These are phyloP conservation scores for zebrafish (Danio rerio) DNA, from an alignment of 2,113 vertebrate genomes.

Conservation along the genomic window GRCz12tu NC_133196.1:29373501-29374000, in stretches of 20 bases:
- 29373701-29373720: neutral
- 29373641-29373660: neutral
- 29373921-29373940: slow-evolving; percentile 32
- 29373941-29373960: slow-evolving; percentile 10
- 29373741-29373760: slow-evolving; percentile 8
- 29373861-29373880: slow-evolving; percentile 24
- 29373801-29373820: neutral
- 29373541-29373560: neutral
- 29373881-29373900: slow-evolving; percentile 13
- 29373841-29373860: slow-evolving; percentile 17
- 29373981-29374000: slow-evolving; percentile 23
- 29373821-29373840: slow-evolving; percentile 2
- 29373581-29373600: neutral
- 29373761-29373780: neutral
- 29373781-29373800: slow-evolving; percentile 1
- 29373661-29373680: neutral
- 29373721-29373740: neutral
- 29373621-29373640: neutral
- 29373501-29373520: neutral
- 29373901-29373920: neutral
- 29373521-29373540: neutral
- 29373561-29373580: neutral
- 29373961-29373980: slow-evolving; percentile 3
- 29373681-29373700: neutral
- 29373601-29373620: neutral